Evolutionary conservation across 2,113 vertebrate genomes (phyloP).

Genomic region (Caracal caracal): DNA sequence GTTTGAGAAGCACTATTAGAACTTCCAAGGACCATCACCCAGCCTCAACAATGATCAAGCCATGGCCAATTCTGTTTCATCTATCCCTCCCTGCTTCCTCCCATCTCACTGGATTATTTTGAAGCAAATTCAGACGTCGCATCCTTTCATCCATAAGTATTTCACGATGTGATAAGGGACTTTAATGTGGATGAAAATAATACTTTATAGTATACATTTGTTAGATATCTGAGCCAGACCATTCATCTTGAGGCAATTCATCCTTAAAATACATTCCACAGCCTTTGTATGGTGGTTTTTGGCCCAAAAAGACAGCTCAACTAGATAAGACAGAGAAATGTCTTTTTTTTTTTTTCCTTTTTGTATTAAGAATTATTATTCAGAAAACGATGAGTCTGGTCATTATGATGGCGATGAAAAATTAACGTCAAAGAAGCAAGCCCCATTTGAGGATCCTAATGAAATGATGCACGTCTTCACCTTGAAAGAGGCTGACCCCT

Average conservation of each 20-base stretch:
- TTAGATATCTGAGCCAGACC: not conserved
- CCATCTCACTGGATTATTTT: not conserved
- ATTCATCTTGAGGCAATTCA: conserved; percentile 27
- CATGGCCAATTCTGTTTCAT: not conserved
- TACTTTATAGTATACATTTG: not conserved
- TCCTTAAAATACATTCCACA: conserved; percentile 40
- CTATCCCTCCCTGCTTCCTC: not conserved
- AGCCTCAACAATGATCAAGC: not conserved
- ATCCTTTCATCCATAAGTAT: conserved; percentile 6
- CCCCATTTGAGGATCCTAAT: not conserved
- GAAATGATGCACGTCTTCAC: not conserved
- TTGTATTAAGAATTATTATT: not conserved
- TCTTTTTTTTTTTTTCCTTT: not conserved
- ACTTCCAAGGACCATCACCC: not conserved
- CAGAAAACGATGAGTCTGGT: not conserved
- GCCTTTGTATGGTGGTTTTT: not conserved
- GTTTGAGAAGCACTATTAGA: not conserved
- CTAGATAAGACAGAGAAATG: conserved; percentile 11
- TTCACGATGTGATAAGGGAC: not conserved
- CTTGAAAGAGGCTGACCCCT: not conserved
- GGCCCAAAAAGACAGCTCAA: not conserved
- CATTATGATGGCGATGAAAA: not conserved
- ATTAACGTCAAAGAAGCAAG: not conserved
- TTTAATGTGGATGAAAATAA: conserved; percentile 46
- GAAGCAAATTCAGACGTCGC: conserved; percentile 7